Evolutionary conservation across 2,113 vertebrate genomes (phyloP), one percentile per base, ranked within the genome.

Genomic region (Zosterops hypoxanthus): DNA sequence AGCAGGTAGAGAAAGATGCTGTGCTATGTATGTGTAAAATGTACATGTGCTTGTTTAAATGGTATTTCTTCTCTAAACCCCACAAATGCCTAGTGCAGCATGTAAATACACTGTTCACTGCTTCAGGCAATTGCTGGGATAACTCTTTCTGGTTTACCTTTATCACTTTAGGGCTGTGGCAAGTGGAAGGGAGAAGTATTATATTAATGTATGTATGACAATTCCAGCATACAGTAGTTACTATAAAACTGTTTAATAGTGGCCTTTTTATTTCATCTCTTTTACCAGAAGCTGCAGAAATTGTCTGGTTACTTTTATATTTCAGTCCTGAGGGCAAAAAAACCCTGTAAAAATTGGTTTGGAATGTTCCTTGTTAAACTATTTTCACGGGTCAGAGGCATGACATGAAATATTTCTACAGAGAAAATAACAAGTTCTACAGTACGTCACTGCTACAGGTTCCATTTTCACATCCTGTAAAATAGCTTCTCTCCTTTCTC

Each of bases 331-430:
- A 66, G 41, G 61, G 41, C 12, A 22, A 33, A 73, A 79, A 89
- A 85, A 92, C n/a, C 22, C 86, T 93, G 52, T 90, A 83, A 91
- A 96, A 96, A 93, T 94, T 1, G 22, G 72, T 88, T 93, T 82
- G 90, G 90, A 88, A 61, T 84, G 83, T 94, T 96, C 42, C 47
- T 65, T 70, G 79, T 94, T 96, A 91, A 93, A 94, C 63, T 90
- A 25, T 92, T 86, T 95, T 93, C 88, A 92, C 2, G 73, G 94
- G 91, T 94, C 92, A 96, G 77, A 82, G 79, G 85, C 92, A 83
- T 83, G 82, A 86, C 15, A 56, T 94, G 95, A 81, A 91, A 92
- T 83, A 94, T 86, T 83, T 92, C 82, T 90, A 68, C 68, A 52
- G 90, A 86, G 93, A 83, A 95, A 96, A 94, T 96, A 63, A 82